These are phyloP conservation scores for Antidorcas marsupialis DNA, from an alignment of 2,113 vertebrate species.

Conservation along the genomic window DNA sequence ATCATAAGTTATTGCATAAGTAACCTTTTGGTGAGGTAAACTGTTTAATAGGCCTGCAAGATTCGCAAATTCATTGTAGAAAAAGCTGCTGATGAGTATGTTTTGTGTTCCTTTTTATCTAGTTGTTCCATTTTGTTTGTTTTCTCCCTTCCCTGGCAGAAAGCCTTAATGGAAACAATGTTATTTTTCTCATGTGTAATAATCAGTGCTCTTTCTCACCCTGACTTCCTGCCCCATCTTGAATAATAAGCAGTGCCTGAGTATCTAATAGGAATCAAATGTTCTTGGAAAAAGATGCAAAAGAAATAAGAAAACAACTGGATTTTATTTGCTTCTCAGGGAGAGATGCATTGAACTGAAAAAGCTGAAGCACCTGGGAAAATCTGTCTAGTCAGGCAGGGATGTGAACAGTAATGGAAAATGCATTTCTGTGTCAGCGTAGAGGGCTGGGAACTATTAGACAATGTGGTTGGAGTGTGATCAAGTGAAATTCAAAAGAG, in stretches of 20 bases:
- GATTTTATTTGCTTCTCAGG: neutral
- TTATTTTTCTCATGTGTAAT: neutral
- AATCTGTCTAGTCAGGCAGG: slow-evolving; percentile 6
- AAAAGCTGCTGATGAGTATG: neutral
- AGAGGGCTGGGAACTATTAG: neutral
- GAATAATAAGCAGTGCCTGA: neutral
- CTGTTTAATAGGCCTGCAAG: neutral
- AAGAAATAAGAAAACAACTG: neutral
- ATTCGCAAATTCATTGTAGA: neutral
- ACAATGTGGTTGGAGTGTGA: neutral
- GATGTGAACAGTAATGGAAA: slow-evolving; percentile 26
- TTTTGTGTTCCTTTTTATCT: neutral
- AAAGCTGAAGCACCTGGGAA: neutral
- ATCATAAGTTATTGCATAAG: slow-evolving; percentile 21
- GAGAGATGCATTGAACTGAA: neutral
- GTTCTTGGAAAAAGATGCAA: slow-evolving; percentile 12
- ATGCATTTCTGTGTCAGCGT: neutral
- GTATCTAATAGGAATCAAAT: neutral
- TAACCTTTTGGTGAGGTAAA: neutral
- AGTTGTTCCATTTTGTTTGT: neutral
- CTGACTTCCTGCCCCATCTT: neutral
- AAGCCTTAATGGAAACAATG: neutral
- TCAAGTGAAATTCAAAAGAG: slow-evolving; percentile 28
- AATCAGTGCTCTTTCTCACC: neutral
- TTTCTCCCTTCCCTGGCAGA: slow-evolving; percentile 3